phyloP scores from a whole-genome alignment of 2,888 invertebrate species.

The Barypeithes pellucidus region DNA sequence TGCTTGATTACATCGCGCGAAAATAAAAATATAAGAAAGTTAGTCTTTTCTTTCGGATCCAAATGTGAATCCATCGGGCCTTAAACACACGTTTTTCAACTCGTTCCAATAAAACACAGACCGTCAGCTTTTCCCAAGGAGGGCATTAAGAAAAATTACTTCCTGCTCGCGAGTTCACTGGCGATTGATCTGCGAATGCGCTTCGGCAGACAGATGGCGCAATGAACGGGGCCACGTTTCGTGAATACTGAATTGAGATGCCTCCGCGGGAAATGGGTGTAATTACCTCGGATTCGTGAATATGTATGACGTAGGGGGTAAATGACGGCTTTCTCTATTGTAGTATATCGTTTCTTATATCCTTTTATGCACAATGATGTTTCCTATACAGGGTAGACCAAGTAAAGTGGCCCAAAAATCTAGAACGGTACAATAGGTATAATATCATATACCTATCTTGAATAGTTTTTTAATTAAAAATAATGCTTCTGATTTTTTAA shows the following conservation, averaged over 20 bases:
- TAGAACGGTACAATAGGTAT: too few relatives aligned
- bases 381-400: too few relatives aligned
- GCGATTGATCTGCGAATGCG: conserved; percentile 50
- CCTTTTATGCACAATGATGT: too few relatives aligned
- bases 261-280: conserved; percentile 40
- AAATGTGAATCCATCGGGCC: background rate
- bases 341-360: too few relatives aligned
- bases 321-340: too few relatives aligned
- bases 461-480: too few relatives aligned
- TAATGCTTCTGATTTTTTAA: too few relatives aligned
- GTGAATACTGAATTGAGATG: conserved; percentile 47
- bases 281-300: conserved; percentile 30
- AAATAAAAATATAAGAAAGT: too few relatives aligned
- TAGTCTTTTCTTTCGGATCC: too few relatives aligned
- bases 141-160: conserved; percentile 53
- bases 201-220: conserved; percentile 51
- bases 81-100: conserved; percentile 39
- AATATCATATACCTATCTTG: too few relatives aligned
- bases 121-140: conserved; percentile 48
- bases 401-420: too few relatives aligned
- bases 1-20: too few relatives aligned
- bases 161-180: conserved; percentile 45
- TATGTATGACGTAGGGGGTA: background rate
- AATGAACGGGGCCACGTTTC: conserved; percentile 42
- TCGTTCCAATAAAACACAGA: conserved; percentile 40